phyloP scores from a whole-genome alignment of 1,140 invertebrate species.

The Heliconius hermathena region DNA sequence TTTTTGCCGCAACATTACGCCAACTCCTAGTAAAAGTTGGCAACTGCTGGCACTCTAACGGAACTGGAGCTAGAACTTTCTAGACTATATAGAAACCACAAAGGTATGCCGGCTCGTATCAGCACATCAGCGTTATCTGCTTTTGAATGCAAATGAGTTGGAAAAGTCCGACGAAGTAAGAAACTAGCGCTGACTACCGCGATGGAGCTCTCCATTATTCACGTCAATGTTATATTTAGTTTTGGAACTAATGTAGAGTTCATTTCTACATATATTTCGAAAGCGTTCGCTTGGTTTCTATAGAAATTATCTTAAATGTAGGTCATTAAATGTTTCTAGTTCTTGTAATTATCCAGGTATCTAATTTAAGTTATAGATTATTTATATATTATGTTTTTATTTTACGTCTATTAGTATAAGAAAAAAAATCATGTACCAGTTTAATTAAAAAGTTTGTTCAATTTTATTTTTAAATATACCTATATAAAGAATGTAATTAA shows the following conservation, averaged over 20 bases:
- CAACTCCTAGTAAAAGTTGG: conserved; percentile 71
- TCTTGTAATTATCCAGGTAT: not conserved
- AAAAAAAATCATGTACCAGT: too few species aligned
- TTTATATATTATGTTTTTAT: too few species aligned
- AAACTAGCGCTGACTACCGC: conserved; percentile 59
- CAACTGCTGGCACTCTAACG: conserved; percentile 67
- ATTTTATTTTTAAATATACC: too few species aligned
- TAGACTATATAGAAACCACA: conserved; percentile 77
- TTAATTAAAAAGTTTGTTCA: too few species aligned
- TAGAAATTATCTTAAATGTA: not conserved
- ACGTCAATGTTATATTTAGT: conserved; percentile 12
- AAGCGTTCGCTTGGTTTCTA: not conserved
- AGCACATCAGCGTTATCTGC: conserved; percentile 77
- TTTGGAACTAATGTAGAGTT: conserved; percentile 9
- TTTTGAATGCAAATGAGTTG: conserved; percentile 81
- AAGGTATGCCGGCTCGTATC: conserved; percentile 71
- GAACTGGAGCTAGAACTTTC: conserved; percentile 73
- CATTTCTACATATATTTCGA: not conserved
- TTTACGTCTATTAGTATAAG: too few species aligned
- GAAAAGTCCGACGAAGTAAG: conserved; percentile 74
- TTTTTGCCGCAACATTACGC: conserved; percentile 77
- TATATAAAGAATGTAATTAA: too few species aligned
- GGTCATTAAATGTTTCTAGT: not conserved
- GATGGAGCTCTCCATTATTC: conserved; percentile 9
- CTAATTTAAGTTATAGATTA: not conserved